These are phyloP conservation scores for Pteronura brasiliensis DNA, from an alignment of 2,113 vertebrate genomes.

Conservation along the genomic window DNA sequence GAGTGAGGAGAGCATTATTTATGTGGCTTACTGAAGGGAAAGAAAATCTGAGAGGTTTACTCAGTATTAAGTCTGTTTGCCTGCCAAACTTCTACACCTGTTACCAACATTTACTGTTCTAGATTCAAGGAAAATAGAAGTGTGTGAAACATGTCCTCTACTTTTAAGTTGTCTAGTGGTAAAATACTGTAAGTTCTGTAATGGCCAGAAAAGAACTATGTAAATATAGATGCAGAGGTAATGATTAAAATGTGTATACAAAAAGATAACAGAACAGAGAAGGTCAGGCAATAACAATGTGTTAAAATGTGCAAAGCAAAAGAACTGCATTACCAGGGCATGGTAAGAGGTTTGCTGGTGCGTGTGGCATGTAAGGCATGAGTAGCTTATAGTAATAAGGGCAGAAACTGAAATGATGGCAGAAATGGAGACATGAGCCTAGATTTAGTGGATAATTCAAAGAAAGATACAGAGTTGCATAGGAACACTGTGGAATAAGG, in stretches of 20 bases:
- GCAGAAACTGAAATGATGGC: too few relatives aligned
- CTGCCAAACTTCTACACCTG: not conserved
- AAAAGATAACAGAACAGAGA: not conserved
- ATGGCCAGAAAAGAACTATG: not conserved
- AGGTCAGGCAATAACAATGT: not conserved
- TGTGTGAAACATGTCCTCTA: not conserved
- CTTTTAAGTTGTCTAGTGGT: not conserved
- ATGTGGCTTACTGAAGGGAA: not conserved
- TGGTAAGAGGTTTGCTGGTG: not conserved
- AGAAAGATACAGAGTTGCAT: not conserved
- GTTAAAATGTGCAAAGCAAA: not conserved
- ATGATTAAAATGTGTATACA: not conserved
- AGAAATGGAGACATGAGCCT: not conserved
- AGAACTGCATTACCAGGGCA: not conserved
- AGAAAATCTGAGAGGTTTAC: not conserved
- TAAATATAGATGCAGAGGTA: not conserved
- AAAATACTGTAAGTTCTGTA: not conserved
- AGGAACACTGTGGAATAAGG: not conserved
- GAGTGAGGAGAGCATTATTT: not conserved
- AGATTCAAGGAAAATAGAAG: not conserved
- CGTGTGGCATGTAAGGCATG: fast-evolving
- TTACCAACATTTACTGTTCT: not conserved
- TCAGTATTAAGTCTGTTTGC: not conserved
- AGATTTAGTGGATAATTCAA: too few relatives aligned
- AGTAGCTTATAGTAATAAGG: not conserved